phyloP scores from a whole-genome alignment of 1,140 invertebrate genomes.

The Arctopsyche grandis region DNA sequence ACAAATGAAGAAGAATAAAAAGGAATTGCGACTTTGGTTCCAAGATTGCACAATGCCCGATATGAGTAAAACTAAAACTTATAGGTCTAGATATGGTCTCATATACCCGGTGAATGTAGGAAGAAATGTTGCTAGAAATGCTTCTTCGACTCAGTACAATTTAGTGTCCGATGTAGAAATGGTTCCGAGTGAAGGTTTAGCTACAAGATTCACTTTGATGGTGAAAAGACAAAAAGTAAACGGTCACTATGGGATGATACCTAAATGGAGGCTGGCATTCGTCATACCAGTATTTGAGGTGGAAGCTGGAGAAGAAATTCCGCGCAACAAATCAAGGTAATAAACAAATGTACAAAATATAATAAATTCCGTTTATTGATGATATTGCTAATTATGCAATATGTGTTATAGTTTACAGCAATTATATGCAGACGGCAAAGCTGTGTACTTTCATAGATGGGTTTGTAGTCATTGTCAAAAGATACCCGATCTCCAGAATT shows the following conservation, averaged over 20 bases:
- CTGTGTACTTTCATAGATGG: constrained; percentile 73
- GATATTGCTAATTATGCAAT: background rate
- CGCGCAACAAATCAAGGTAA: constrained; percentile 65
- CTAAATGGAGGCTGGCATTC: constrained; percentile 66
- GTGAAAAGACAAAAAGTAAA: constrained; percentile 59
- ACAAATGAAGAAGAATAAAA: background rate
- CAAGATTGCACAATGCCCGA: constrained; percentile 61
- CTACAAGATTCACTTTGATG: constrained; percentile 72
- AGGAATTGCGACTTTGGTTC: constrained; percentile 52
- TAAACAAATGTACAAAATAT: background rate
- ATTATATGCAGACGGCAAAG: constrained; percentile 64
- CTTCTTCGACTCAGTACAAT: constrained; percentile 72
- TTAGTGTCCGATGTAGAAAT: constrained; percentile 83
- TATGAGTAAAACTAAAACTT: constrained; percentile 61
- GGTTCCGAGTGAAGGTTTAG: constrained; percentile 73
- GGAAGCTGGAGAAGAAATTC: constrained; percentile 69
- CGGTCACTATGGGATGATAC: constrained; percentile 43
- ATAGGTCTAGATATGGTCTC: constrained; percentile 66
- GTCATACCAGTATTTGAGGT: constrained; percentile 82
- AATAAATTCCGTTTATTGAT: background rate
- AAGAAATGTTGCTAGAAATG: constrained; percentile 74
- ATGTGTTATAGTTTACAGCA: constrained; percentile 57
- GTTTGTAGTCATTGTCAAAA: constrained; percentile 81
- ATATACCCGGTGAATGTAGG: constrained; percentile 82
- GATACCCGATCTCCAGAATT: constrained; percentile 78